Percentiles rank a stretch among this genome's conserved stretches.
phyloP scores from a whole-genome alignment of 2,888 invertebrate genomes.

The Parthenolecanium corni region DNA sequence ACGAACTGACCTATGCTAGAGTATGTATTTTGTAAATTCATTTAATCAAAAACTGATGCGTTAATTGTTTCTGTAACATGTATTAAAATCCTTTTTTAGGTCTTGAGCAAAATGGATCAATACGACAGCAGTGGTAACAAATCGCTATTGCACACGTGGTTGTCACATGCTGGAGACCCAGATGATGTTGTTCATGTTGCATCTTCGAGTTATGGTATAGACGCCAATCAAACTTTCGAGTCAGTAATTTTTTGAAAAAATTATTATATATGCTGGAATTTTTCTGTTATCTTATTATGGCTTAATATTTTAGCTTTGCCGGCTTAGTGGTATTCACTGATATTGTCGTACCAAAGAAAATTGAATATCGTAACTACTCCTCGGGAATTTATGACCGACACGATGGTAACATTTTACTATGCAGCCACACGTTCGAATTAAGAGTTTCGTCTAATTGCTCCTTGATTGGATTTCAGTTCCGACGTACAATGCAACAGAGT shows the following conservation, averaged over 20 bases:
- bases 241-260: slow-evolving; percentile 39
- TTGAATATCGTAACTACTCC: slow-evolving; percentile 57
- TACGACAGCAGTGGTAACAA: slow-evolving; percentile 79
- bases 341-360: slow-evolving; percentile 59
- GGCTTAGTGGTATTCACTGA: slow-evolving; percentile 86
- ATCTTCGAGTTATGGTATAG: slow-evolving; percentile 80
- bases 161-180: slow-evolving; percentile 71
- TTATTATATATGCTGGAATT: background rate
- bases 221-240: slow-evolving; percentile 87
- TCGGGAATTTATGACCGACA: slow-evolving; percentile 68
- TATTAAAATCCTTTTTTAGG: slow-evolving; percentile 39
- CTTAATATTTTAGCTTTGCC: slow-evolving; percentile 42
- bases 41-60: background rate
- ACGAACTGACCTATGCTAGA: slow-evolving; percentile 76
- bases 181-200: slow-evolving; percentile 78
- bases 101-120: slow-evolving; percentile 72
- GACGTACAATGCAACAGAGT: slow-evolving; percentile 53
- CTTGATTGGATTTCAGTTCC: slow-evolving; percentile 41
- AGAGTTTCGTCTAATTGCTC: background rate
- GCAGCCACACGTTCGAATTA: background rate
- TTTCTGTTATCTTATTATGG: background rate
- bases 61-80: slow-evolving; percentile 9
- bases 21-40: slow-evolving; percentile 39
- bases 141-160: slow-evolving; percentile 70
- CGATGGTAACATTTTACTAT: slow-evolving; percentile 42